Percentiles rank a stretch among this genome's conserved stretches.
phyloP scores from a whole-genome alignment of 2,888 invertebrate species.

The Patella pellucida region DNA sequence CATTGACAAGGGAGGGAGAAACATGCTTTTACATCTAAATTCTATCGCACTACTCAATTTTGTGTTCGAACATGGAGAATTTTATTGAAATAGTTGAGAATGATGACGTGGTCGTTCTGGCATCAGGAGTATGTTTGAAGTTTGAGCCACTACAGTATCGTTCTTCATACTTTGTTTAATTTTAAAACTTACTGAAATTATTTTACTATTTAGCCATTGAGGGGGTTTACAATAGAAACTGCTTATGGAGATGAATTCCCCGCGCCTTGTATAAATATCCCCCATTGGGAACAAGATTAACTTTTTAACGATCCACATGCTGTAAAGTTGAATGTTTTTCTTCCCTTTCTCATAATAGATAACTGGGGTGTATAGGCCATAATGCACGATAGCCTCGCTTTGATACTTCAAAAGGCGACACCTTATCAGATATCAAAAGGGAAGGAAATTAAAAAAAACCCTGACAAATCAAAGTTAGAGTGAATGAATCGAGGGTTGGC shows the following conservation, averaged over 20 bases:
- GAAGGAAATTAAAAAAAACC: background rate
- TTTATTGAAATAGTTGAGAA: too few relatives aligned
- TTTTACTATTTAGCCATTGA: background rate
- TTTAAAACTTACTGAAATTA: too few relatives aligned
- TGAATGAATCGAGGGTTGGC: background rate
- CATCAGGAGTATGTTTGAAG: too few relatives aligned
- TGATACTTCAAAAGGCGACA: background rate
- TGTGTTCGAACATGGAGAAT: too few relatives aligned
- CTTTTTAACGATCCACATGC: slow-evolving; percentile 6
- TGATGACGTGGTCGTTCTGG: too few relatives aligned
- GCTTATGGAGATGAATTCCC: background rate
- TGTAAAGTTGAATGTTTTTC: background rate
- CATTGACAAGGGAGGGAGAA: too few relatives aligned
- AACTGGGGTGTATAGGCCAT: background rate
- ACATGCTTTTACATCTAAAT: too few relatives aligned
- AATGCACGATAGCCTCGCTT: background rate
- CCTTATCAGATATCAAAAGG: background rate
- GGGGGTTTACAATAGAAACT: background rate
- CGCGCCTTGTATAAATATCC: background rate
- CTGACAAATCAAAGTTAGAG: background rate
- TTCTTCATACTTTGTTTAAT: too few relatives aligned
- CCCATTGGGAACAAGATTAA: slow-evolving; percentile 2
- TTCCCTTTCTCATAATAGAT: background rate
- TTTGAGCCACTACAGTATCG: too few relatives aligned
- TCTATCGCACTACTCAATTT: too few relatives aligned